Evolutionary conservation across 1,140 invertebrate species (phyloP).

Genomic region (Drosophila sturtevanti): DNA sequence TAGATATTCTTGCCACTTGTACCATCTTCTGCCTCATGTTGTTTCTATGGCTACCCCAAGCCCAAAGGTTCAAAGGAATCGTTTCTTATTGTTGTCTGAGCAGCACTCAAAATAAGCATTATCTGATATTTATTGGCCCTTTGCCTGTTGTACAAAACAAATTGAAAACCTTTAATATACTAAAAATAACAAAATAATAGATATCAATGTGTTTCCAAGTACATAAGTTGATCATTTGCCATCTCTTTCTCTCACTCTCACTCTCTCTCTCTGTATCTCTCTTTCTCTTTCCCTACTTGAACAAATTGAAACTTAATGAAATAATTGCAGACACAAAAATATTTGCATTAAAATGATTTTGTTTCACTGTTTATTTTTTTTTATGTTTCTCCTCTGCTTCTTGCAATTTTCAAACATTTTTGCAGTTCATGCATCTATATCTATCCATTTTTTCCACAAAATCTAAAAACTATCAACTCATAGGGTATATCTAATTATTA

Average conservation of each 20-base stretch:
- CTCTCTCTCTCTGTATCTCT: too few species aligned
- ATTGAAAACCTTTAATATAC: constrained; percentile 7
- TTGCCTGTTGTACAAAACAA: neutral
- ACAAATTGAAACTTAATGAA: neutral
- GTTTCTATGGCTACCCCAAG: constrained; percentile 4
- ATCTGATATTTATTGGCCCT: constrained; percentile 9
- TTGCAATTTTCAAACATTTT: too few species aligned
- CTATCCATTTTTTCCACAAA: too few species aligned
- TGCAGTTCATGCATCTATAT: too few species aligned
- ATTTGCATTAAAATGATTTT: neutral
- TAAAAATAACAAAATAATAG: neutral
- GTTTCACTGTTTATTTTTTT: neutral
- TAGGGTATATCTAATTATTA: too few species aligned
- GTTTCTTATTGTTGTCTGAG: neutral
- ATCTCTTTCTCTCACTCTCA: too few species aligned
- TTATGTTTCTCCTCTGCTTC: too few species aligned
- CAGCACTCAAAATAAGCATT: constrained; percentile 6
- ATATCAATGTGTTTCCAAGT: neutral
- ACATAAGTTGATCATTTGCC: neutral
- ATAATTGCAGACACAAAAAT: neutral
- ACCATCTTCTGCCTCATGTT: neutral
- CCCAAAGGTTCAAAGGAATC: neutral
- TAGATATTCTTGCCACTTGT: neutral
- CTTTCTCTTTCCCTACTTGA: too few species aligned
- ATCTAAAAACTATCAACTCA: too few species aligned